phyloP scores from a whole-genome alignment of 2,888 invertebrate species.

The Ophraella communa region DNA sequence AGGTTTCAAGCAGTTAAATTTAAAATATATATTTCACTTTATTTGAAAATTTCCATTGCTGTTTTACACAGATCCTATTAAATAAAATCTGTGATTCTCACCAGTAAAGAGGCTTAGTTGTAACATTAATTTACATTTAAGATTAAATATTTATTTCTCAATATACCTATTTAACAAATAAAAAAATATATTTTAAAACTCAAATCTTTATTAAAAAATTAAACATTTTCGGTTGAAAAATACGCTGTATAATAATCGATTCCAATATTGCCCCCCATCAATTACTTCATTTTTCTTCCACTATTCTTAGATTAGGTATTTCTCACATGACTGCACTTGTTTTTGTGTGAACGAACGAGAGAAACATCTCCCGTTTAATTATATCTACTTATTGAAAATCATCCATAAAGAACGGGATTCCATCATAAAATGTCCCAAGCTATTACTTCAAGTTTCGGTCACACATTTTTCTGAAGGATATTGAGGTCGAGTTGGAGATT shows the following conservation, averaged over 20 bases:
- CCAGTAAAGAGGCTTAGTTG: too few relatives aligned
- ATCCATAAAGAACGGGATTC: constrained; percentile 3
- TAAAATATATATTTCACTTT: too few relatives aligned
- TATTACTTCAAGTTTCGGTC: constrained; percentile 1
- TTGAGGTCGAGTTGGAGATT: not conserved
- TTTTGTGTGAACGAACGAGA: not conserved
- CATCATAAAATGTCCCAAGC: constrained; percentile 6
- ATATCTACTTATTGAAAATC: constrained; percentile 10
- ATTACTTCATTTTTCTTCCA: not conserved
- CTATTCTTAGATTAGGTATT: not conserved
- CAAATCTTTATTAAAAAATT: too few relatives aligned
- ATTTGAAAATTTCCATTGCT: too few relatives aligned
- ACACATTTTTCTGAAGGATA: constrained; percentile 9
- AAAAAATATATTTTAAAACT: too few relatives aligned
- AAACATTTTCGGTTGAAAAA: not conserved
- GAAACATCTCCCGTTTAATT: not conserved
- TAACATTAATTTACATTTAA: too few relatives aligned
- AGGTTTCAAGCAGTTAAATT: too few relatives aligned
- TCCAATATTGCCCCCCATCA: not conserved
- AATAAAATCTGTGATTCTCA: too few relatives aligned
- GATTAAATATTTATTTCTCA: too few relatives aligned
- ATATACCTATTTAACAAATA: too few relatives aligned
- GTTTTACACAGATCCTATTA: too few relatives aligned
- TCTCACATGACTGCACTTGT: not conserved
- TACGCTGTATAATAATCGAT: not conserved